These are phyloP conservation scores for Patella ulyssiponensis DNA, from an alignment of 2,888 invertebrate genomes.

Conservation along the genomic window DNA sequence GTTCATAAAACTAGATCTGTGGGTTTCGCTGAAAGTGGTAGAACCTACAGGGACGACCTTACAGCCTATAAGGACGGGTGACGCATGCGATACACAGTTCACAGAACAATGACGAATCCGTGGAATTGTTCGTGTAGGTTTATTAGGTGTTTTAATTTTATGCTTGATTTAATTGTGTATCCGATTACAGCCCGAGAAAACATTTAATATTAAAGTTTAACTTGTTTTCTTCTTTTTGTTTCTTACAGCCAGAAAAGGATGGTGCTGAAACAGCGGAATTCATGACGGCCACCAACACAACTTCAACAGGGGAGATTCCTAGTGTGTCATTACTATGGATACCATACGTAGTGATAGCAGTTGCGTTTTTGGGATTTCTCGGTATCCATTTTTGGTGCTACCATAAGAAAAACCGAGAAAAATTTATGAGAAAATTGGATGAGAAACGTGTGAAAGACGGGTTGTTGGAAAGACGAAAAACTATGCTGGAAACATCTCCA, in stretches of 20 bases:
- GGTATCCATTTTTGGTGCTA: slow-evolving; percentile 54
- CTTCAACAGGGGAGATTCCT: slow-evolving; percentile 11
- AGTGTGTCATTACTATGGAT: slow-evolving; percentile 47
- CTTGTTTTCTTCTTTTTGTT: background rate
- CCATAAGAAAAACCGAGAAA: slow-evolving; percentile 46
- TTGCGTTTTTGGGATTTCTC: slow-evolving; percentile 45
- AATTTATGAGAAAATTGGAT: slow-evolving; percentile 48
- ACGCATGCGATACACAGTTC: too few species aligned
- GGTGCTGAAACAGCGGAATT: background rate
- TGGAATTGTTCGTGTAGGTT: too few species aligned
- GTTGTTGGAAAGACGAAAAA: slow-evolving; percentile 27
- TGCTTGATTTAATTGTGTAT: too few species aligned
- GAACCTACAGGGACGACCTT: too few species aligned
- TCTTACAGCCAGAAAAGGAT: background rate
- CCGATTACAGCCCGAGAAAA: too few species aligned
- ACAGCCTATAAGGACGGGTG: too few species aligned
- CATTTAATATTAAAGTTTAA: too few species aligned
- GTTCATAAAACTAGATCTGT: too few species aligned
- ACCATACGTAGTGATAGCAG: slow-evolving; percentile 50
- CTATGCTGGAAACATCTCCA: too few species aligned
- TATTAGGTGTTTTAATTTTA: too few species aligned
- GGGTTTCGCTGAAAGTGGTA: too few species aligned
- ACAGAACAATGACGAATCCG: too few species aligned
- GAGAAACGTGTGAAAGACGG: slow-evolving; percentile 44
- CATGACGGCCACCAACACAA: slow-evolving; percentile 20